These are phyloP conservation scores for Ophion obscuratus DNA, from an alignment of 2,888 invertebrate species.

Conservation along the genomic window DNA sequence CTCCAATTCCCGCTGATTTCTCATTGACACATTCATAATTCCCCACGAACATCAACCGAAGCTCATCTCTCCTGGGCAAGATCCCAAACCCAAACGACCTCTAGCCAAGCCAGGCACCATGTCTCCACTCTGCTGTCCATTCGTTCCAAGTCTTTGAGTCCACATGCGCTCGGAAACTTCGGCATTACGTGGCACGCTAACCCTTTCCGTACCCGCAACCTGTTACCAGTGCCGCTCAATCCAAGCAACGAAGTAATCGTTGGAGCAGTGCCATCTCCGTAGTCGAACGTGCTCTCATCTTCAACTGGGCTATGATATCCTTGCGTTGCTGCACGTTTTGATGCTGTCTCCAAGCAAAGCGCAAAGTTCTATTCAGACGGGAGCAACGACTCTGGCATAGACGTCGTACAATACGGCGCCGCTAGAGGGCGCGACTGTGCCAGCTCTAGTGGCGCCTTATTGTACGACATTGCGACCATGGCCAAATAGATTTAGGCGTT, in stretches of 20 bases:
- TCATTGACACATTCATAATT: not conserved
- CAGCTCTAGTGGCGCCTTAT: not conserved
- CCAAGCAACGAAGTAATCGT: slow-evolving; percentile 8
- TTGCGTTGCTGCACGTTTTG: slow-evolving; percentile 7
- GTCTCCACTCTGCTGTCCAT: not conserved
- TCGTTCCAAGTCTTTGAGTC: not conserved
- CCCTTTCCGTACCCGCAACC: slow-evolving; percentile 9
- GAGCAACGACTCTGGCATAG: not conserved
- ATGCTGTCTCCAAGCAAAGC: not conserved
- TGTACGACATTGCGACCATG: not conserved
- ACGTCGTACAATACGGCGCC: not conserved
- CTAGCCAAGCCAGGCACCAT: not conserved
- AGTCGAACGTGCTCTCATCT: slow-evolving; percentile 11
- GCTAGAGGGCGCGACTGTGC: not conserved
- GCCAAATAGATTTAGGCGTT: not conserved
- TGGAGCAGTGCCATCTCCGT: slow-evolving; percentile 21
- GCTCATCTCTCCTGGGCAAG: not conserved
- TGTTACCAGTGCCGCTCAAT: slow-evolving; percentile 5
- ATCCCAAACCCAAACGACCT: not conserved
- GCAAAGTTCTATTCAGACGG: slow-evolving; percentile 2
- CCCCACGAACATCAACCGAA: too few species aligned
- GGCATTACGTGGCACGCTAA: not conserved
- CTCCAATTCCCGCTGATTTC: not conserved
- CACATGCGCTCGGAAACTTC: not conserved
- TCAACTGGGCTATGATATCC: not conserved